Evolutionary conservation across 2,888 invertebrate genomes (phyloP), one percentile per base, ranked within the genome.

Genomic region (Acanthacorydalis orientalis): DNA sequence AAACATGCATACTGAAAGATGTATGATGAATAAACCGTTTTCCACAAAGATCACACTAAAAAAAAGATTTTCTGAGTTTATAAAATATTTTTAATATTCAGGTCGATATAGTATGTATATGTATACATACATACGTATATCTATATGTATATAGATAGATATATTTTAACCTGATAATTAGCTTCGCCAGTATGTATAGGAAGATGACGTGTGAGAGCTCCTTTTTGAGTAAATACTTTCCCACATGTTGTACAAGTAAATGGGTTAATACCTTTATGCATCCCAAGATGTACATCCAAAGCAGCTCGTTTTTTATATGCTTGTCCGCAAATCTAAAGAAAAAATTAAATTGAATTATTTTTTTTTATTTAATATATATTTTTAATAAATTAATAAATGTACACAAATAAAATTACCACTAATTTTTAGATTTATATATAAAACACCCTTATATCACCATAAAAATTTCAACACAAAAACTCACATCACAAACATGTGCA

Each of bases 1-100:
- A 62, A 60, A 73, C 73, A 64, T 81, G 81, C 71, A 78, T 76
- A 61, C 75, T 77, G 65, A 80, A 80, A 40, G 79, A 79, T 39
- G 78, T 77, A 57, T 79, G 78, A 68, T 80, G 79, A 57, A 78
- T 70, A 48, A 64, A 64, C 37, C 60, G 55, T 56, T 65, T 65
- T 4, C 64, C 64, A 50, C 64, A 64, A 23, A 59, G 50, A 48
- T 64, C 63, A 51, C 64, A 64, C 52, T 64, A 61, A 43, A n/a
- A 42, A 16, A 15, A 15, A 31, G 14, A 37, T 37, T 37, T 9
- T 7, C 10, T 1, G n/a, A 37, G 14, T 23, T 4, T 12, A 43
- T 7, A 41, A 41, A 7, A 43, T 12, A 43, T 32, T 32, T 32
- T 32, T 4, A 23, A n/a, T n/a, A n/a, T n/a, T n/a, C n/a, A n/a